These are phyloP conservation scores for Darevskia mixta DNA, from an alignment of 2,797 vertebrate species.

Conservation along the genomic window DNA sequence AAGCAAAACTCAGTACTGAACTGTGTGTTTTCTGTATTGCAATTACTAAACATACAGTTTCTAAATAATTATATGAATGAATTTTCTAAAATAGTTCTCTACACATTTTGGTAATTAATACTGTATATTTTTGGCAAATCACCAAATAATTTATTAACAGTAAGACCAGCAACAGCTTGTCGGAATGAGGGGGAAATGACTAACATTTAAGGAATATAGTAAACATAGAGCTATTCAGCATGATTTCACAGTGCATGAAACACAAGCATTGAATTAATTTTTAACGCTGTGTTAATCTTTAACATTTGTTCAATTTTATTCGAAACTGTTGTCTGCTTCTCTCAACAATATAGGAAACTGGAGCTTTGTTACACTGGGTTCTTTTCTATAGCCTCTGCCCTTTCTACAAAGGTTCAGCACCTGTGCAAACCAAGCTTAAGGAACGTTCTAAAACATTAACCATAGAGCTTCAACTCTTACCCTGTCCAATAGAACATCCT, in stretches of 20 bases:
- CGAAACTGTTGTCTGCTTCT: background rate
- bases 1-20: slow-evolving; percentile 25
- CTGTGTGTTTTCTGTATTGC: background rate
- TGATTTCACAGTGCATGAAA: slow-evolving; percentile 33
- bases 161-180: slow-evolving; percentile 28
- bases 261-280: background rate
- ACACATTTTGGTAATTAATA: slow-evolving; percentile 25
- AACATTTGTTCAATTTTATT: background rate
- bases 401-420: background rate
- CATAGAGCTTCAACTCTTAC: no score
- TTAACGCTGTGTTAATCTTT: slow-evolving; percentile 10
- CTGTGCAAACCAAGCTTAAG: background rate
- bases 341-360: background rate
- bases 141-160: slow-evolving; percentile 43
- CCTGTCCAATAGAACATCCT: background rate
- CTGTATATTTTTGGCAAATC: slow-evolving; percentile 52
- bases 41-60: background rate
- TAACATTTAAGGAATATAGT: slow-evolving; percentile 1
- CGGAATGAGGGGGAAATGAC: slow-evolving; percentile 21
- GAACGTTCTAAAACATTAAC: background rate
- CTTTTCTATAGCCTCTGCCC: background rate
- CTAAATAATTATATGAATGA: slow-evolving; percentile 26
- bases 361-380: background rate
- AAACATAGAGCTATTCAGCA: background rate
- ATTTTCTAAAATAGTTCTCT: slow-evolving; percentile 32